phyloP scores from a whole-genome alignment of 2,888 invertebrate genomes.

The Catocala fraxini region DNA sequence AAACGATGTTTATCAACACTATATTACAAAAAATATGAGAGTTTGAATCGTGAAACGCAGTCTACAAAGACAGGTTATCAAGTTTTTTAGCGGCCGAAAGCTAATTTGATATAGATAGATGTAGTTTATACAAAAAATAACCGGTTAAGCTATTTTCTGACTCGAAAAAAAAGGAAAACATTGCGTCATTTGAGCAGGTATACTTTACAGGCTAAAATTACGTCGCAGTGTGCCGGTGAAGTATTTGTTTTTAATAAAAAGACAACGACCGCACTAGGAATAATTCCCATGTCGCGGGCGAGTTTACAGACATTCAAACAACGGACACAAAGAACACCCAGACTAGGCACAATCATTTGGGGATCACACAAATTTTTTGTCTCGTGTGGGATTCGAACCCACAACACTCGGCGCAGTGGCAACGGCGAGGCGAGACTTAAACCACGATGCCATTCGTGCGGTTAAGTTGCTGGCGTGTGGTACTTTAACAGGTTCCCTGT shows the following conservation, averaged over 20 bases:
- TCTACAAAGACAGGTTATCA: slow-evolving; percentile 2
- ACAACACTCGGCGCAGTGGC: too few species aligned
- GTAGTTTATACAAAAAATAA: slow-evolving; percentile 9
- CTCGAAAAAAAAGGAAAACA: slow-evolving; percentile 10
- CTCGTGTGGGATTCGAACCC: too few species aligned
- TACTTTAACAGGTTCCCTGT: too few species aligned
- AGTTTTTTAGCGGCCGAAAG: slow-evolving; percentile 13
- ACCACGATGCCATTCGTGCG: not conserved
- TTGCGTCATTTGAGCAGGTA: not conserved
- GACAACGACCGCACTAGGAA: too few species aligned
- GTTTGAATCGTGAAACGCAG: slow-evolving; percentile 2
- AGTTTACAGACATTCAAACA: too few species aligned
- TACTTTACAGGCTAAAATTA: slow-evolving; percentile 14
- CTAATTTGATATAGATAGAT: slow-evolving; percentile 12
- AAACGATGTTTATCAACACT: slow-evolving; percentile 10
- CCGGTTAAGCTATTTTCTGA: not conserved
- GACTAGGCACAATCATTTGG: too few species aligned
- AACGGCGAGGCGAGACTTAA: too few species aligned
- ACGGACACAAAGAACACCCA: too few species aligned
- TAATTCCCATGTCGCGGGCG: too few species aligned
- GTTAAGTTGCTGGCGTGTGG: not conserved
- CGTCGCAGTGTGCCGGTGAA: slow-evolving; percentile 7
- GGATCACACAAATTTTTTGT: too few species aligned
- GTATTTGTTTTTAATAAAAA: not conserved
- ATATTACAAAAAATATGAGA: not conserved